These are phyloP conservation scores for Lepus townsendii DNA, from an alignment of 2,797 vertebrate species.

Conservation along the genomic window DNA sequence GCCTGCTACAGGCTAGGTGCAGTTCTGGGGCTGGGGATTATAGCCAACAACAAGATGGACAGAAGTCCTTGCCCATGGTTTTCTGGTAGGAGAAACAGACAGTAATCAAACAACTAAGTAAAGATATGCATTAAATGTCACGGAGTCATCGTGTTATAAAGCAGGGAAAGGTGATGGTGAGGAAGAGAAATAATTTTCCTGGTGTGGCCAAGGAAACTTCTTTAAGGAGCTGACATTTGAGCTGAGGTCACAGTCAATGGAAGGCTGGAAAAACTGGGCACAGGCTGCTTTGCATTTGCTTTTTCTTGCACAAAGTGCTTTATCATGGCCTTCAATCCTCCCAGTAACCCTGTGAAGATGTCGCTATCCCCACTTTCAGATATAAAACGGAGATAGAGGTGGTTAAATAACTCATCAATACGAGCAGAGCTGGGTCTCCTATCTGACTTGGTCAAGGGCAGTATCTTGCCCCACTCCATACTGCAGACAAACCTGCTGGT, in stretches of 20 bases:
- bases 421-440: not conserved
- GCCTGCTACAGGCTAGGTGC: not conserved
- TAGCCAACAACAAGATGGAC: not conserved
- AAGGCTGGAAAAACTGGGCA: not conserved
- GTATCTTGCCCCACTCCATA: not conserved
- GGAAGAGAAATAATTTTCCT: not conserved
- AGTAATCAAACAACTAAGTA: not conserved
- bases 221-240: not conserved
- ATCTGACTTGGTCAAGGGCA: not conserved
- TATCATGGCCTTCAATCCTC: not conserved
- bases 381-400: not conserved
- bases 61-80: not conserved
- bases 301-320: not conserved
- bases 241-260: not conserved
- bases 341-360: not conserved
- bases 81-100: not conserved
- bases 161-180: not conserved
- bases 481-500: not conserved
- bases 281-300: not conserved
- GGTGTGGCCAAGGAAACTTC: not conserved
- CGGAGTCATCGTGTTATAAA: not conserved
- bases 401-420: not conserved
- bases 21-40: not conserved
- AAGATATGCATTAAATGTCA: not conserved
- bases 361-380: not conserved